These are phyloP conservation scores for Xenopus laevis DNA, from an alignment of 2,113 vertebrate genomes.

Conservation along the genomic window DNA sequence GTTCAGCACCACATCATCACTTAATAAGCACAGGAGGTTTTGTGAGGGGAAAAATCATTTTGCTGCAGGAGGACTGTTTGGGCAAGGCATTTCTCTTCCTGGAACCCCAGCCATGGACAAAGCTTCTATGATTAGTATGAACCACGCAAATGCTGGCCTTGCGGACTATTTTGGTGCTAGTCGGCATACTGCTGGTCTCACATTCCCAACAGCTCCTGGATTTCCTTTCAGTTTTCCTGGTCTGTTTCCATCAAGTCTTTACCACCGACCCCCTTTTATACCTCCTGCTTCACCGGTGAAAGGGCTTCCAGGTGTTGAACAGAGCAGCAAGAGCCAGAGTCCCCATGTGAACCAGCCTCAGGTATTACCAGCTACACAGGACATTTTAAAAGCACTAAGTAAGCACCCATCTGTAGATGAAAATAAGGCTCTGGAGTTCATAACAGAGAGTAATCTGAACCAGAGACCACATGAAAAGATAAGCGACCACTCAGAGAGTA, in stretches of 20 bases:
- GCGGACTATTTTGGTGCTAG: slow-evolving; percentile 97
- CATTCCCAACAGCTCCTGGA: slow-evolving; percentile 90
- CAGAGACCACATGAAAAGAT: slow-evolving; percentile 80
- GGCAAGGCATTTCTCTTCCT: slow-evolving; percentile 91
- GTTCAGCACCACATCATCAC: slow-evolving; percentile 98
- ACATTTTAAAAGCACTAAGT: slow-evolving; percentile 89
- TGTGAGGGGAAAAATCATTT: slow-evolving; percentile 99
- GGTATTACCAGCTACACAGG: slow-evolving; percentile 81
- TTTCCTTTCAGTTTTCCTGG: slow-evolving; percentile 98
- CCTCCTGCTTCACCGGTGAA: slow-evolving; percentile 86
- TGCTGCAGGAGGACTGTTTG: slow-evolving; percentile 94
- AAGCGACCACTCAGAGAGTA: slow-evolving; percentile 98
- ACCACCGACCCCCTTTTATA: slow-evolving; percentile 92
- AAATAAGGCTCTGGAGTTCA: slow-evolving; percentile 71
- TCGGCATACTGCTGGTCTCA: slow-evolving; percentile 91
- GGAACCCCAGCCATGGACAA: slow-evolving; percentile 91
- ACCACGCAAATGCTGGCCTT: slow-evolving; percentile 87
- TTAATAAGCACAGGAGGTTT: slow-evolving; percentile 99
- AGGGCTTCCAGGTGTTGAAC: slow-evolving; percentile 79
- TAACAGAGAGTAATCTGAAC: slow-evolving; percentile 76
- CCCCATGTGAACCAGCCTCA: slow-evolving; percentile 86
- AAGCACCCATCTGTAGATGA: slow-evolving; percentile 79
- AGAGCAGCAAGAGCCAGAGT: slow-evolving; percentile 81
- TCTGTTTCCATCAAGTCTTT: slow-evolving; percentile 95
- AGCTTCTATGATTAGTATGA: slow-evolving; percentile 86